Evolutionary conservation across 2,113 vertebrate species (phyloP), one percentile per base, ranked within the genome.

Genomic region (Sander lucioperca): DNA sequence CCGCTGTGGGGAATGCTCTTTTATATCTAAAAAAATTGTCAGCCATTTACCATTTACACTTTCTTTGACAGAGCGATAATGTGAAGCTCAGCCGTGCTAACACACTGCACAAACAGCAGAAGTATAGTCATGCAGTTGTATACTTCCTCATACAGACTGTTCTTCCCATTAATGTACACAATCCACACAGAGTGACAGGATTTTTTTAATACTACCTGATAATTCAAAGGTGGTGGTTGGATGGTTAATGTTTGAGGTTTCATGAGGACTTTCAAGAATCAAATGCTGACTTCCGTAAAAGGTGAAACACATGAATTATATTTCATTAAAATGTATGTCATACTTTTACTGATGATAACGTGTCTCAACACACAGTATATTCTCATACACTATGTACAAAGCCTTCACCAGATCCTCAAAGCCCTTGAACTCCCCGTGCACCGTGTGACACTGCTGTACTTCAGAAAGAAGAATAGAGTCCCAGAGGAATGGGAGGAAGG

Each of bases 401-500:
- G 15, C 7, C 58, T 33, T 25, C 43, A 23, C 12, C 56, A 63
- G 14, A 61, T 27, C 59, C 53, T 74, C 56, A 76, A 69, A 72
- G 30, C 18, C 68, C 57, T 53, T 74, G 33, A 70, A 64, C 64
- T 47, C 30, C 14, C 47, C 3, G 1, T 58, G 43, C 9, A 23
- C 19, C 16, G 21, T 51, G 77, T 57, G 36, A 77, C 67, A 85
- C 48, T 21, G 4, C 56, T 58, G 62, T 56, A 33, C 79, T 74
- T 80, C 45, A 82, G 57, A 85, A 65, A 85, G 16, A 85, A 76
- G 70, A 91, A 80, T 61, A 63, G 59, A 45, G 27, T 74, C 74
- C 39, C 79, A 69, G 45, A 79, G 47, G 80, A 30, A 0, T 77
- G 67, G 50, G 33, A 83, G 86, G 88, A 91, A 89, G 82, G 77